phyloP scores from a whole-genome alignment of 2,888 invertebrate species.

The Dorcus hopei region DNA sequence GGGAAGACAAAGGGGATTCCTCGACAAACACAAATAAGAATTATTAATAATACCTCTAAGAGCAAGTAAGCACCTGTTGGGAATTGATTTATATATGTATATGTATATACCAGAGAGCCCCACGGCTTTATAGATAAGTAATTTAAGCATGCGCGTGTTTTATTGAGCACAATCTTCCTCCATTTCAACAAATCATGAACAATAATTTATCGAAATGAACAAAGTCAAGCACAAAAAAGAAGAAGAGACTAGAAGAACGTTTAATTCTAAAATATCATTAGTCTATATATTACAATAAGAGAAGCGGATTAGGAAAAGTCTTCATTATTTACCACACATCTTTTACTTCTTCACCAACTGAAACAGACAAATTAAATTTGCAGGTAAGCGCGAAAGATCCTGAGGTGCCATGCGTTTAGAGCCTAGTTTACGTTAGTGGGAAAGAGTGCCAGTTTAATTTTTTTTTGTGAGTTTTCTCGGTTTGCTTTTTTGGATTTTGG shows the following conservation, averaged over 20 bases:
- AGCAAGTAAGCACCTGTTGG: background rate
- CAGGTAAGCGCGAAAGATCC: conserved; percentile 2
- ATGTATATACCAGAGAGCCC: conserved; percentile 1
- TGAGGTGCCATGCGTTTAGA: background rate
- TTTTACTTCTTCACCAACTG: conserved; percentile 70
- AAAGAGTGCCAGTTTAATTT: background rate
- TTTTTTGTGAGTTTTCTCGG: conserved; percentile 1
- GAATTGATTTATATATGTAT: background rate
- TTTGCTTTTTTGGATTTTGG: background rate
- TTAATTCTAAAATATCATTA: background rate
- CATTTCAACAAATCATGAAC: conserved; percentile 6
- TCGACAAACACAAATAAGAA: conserved; percentile 23
- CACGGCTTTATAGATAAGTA: background rate
- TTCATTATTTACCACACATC: conserved; percentile 61
- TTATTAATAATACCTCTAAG: too few species aligned
- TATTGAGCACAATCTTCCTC: background rate
- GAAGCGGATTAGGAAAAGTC: conserved; percentile 30
- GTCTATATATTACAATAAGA: conserved; percentile 1
- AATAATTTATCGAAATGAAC: conserved; percentile 1
- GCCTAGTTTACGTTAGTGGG: too few species aligned
- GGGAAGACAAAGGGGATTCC: conserved; percentile 28
- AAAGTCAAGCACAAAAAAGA: conserved; percentile 2
- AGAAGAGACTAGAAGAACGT: conserved; percentile 3
- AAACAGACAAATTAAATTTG: conserved; percentile 44
- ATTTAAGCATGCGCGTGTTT: background rate